Conservation (phyloP, 2,797 vertebrate species). For the Pristis pectinata region DNA sequence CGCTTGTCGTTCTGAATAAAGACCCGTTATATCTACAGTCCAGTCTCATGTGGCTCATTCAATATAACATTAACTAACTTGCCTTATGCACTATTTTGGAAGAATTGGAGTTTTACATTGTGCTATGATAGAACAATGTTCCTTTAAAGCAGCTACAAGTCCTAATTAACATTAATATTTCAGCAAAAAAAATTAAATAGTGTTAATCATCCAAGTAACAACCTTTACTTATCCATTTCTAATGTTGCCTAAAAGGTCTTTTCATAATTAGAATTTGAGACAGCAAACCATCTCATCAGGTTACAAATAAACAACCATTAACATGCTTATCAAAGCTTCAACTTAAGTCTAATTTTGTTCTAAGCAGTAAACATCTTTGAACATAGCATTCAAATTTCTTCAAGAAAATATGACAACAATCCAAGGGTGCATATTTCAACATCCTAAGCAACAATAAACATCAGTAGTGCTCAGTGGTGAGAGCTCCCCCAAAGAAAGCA, state of each 20-base stretch:
- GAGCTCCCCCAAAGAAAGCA: too few relatives aligned
- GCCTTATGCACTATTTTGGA: too few relatives aligned
- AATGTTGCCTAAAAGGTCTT: neutral
- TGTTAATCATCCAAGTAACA: too few relatives aligned
- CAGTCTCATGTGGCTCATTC: too few relatives aligned
- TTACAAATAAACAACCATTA: neutral
- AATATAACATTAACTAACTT: too few relatives aligned
- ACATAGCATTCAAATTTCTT: neutral
- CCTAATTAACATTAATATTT: neutral
- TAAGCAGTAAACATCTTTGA: neutral
- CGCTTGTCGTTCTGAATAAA: too few relatives aligned
- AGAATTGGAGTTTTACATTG: too few relatives aligned
- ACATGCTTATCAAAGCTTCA: neutral
- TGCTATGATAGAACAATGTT: too few relatives aligned
- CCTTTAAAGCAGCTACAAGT: neutral
- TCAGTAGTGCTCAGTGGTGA: too few relatives aligned
- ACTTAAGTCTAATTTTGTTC: neutral
- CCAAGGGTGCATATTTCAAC: neutral
- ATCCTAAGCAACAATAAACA: neutral
- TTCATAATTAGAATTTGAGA: neutral
- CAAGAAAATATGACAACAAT: neutral
- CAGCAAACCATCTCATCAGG: too few relatives aligned
- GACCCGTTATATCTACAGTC: too few relatives aligned
- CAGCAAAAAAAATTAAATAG: neutral
- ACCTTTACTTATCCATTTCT: neutral